These are phyloP conservation scores for Chymomyza costata DNA, from an alignment of 1,140 invertebrate genomes.

Conservation along the genomic window DNA sequence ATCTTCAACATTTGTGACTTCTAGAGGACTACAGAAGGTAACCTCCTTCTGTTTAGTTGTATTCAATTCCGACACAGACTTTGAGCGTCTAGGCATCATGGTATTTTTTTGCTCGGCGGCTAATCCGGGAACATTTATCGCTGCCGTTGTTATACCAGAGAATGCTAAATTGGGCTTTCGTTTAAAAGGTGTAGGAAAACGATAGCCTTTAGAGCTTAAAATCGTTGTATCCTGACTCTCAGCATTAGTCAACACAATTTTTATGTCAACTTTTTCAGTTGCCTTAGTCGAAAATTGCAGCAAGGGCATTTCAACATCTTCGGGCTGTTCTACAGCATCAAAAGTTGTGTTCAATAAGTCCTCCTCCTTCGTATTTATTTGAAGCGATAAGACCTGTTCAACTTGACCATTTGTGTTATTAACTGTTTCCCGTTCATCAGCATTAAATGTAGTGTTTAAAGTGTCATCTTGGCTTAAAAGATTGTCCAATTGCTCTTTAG, in stretches of 20 bases:
- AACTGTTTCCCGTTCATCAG: slow-evolving; percentile 1
- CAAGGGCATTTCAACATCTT: slow-evolving; percentile 5
- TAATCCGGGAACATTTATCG: neutral
- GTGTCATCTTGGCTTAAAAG: neutral
- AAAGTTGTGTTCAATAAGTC: slow-evolving; percentile 7
- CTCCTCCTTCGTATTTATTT: too few relatives aligned
- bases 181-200: slow-evolving; percentile 41
- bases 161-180: slow-evolving; percentile 13
- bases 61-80: slow-evolving; percentile 27
- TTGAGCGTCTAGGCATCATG: slow-evolving; percentile 40
- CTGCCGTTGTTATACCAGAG: neutral
- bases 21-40: slow-evolving; percentile 48
- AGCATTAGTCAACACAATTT: slow-evolving; percentile 31
- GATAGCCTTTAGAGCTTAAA: slow-evolving; percentile 15
- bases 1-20: slow-evolving; percentile 23
- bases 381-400: too few relatives aligned
- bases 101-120: neutral
- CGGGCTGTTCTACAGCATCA: neutral
- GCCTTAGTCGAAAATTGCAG: slow-evolving; percentile 9
- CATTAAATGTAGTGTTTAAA: slow-evolving; percentile 44
- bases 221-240: slow-evolving; percentile 16
- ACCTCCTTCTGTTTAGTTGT: slow-evolving; percentile 29
- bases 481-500: neutral
- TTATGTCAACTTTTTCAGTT: slow-evolving; percentile 8
- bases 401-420: too few relatives aligned